Conservation (phyloP, 2,113 vertebrate species). For the Mirza zaza region DNA sequence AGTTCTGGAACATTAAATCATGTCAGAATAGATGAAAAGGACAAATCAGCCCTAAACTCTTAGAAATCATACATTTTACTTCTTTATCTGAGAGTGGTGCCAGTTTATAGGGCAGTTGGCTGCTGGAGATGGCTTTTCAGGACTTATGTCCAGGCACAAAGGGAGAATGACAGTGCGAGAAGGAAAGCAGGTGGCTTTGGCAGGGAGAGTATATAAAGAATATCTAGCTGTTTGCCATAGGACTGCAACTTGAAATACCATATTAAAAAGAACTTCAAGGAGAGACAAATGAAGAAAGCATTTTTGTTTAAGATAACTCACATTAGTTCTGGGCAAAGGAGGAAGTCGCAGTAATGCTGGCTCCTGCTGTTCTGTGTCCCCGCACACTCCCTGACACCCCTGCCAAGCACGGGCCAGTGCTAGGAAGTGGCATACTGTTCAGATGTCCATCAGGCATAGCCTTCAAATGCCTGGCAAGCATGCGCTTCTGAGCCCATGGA, state of each 20-base stretch:
- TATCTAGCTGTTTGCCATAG: not conserved
- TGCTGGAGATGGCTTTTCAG: not conserved
- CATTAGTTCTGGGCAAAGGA: not conserved
- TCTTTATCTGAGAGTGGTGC: conserved; percentile 35
- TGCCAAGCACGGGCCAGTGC: not conserved
- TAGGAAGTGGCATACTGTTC: not conserved
- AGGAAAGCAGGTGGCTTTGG: not conserved
- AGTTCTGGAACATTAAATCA: conserved; percentile 81
- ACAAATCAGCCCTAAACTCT: conserved; percentile 75
- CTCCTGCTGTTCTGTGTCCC: not conserved
- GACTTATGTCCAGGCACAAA: not conserved
- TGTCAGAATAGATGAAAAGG: conserved; percentile 78
- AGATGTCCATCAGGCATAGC: not conserved
- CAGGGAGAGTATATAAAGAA: not conserved
- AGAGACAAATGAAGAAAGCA: not conserved
- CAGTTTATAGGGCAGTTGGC: not conserved
- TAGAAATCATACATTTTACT: conserved; percentile 73
- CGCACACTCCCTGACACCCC: not conserved
- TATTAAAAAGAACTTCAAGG: not conserved
- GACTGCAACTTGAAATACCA: not conserved
- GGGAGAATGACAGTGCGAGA: not conserved
- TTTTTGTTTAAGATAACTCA: not conserved
- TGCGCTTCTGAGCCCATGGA: not conserved
- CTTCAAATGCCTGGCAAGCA: not conserved
- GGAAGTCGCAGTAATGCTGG: not conserved